Evolutionary conservation across 2,888 invertebrate genomes (phyloP), one percentile per base, ranked within the genome.

Genomic region (Frankliniella fusca): DNA sequence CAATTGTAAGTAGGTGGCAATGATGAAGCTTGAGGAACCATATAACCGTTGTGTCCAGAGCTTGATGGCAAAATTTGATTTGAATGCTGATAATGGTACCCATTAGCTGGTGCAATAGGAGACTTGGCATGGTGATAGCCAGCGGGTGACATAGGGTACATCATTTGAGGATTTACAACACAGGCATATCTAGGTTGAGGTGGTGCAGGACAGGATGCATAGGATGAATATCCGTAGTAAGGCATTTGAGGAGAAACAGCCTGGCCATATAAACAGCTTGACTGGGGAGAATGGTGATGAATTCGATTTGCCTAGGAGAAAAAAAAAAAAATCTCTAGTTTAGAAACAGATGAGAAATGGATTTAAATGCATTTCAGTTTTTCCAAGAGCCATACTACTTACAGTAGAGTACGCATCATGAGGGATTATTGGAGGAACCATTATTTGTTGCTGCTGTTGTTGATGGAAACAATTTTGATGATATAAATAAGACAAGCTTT

Each of bases 141-240:
- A 10, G 23, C 23, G 0, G 70, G 70, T 76, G 70, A 76, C 23
- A 76, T 8, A 12, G 70, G 27, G 83, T 85, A 84, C 84, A 81
- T 83, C 84, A 83, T 27, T 23, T 80, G 79, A 15, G 83, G 48
- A 8, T 81, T 49, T 38, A 82, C 65, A 82, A 28, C 81, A 81
- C 65, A 70, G 76, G 81, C 80, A 54, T 83, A 82, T 82, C 80
- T 81, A 80, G 83, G 81, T 38, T 84, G 54, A 48, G 82, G 81
- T 82, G 88, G 84, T 89, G 89, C 12, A 88, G 87, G 82, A 88
- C 70, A 76, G 81, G 48, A 27, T 80, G 80, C 38, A 81, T 82
- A 79, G 82, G 83, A 61, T 23, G 89, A 81, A 70, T 65, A 81
- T 15, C 81, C 81, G 70, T 81, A 70, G 48, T 70, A 81, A 65